Percentiles rank a stretch among this genome's conserved stretches.
Evolutionary conservation across 2,797 vertebrate genomes (phyloP).

Genomic region (Nothura maculosa): DNA sequence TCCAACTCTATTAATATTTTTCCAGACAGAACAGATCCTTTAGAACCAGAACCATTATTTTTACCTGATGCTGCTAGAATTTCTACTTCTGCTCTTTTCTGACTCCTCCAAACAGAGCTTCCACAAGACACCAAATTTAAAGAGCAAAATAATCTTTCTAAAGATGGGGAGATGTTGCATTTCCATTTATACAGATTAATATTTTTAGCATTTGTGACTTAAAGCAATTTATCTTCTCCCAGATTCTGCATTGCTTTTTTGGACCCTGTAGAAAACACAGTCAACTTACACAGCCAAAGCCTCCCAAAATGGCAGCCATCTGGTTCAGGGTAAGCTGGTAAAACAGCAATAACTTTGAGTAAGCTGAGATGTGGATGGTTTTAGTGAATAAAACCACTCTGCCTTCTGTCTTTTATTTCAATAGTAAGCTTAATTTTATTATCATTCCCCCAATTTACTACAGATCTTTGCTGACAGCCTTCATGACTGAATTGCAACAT

Average conservation of each 20-base stretch:
- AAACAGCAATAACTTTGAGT: neutral
- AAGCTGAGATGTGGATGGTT: neutral
- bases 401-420: slow-evolving; percentile 35
- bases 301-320: slow-evolving; percentile 20
- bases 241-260: neutral
- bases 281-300: neutral
- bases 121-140: neutral
- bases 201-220: neutral
- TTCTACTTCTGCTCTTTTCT: neutral
- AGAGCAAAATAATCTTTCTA: neutral
- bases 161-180: neutral
- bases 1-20: neutral
- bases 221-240: neutral
- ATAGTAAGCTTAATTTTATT: neutral
- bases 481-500: neutral
- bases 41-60: neutral
- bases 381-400: neutral
- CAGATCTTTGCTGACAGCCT: neutral
- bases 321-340: slow-evolving; percentile 27
- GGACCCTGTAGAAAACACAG: neutral
- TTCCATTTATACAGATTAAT: neutral
- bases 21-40: neutral
- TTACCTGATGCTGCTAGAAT: neutral
- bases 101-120: neutral
- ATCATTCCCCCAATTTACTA: neutral